phyloP scores from a whole-genome alignment of 2,888 invertebrate species.

The Scotopteryx bipunctaria region DNA sequence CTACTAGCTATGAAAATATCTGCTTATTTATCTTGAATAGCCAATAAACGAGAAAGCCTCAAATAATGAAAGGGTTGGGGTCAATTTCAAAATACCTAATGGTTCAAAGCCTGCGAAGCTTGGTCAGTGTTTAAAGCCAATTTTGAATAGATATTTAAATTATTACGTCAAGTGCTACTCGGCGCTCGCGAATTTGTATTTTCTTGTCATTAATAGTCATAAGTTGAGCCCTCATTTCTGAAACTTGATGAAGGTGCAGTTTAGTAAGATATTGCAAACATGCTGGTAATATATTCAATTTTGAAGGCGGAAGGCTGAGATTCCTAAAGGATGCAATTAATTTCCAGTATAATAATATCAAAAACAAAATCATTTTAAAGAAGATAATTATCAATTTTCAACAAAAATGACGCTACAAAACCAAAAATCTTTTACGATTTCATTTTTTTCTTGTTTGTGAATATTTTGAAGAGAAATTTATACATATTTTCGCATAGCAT shows the following conservation, averaged over 20 bases:
- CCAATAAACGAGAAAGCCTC: conserved; percentile 26
- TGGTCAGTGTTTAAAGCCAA: conserved; percentile 25
- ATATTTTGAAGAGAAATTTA: no score
- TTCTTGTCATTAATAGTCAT: conserved; percentile 29
- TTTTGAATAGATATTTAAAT: conserved; percentile 27
- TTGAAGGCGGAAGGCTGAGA: conserved; percentile 9
- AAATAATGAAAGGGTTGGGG: conserved; percentile 16
- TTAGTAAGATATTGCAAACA: conserved; percentile 22
- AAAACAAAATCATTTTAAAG: neutral
- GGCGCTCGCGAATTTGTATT: conserved; percentile 28
- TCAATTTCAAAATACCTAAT: conserved; percentile 24
- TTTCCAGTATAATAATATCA: no score
- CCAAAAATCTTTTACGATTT: no score
- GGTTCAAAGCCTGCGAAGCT: conserved; percentile 25
- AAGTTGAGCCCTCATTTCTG: conserved; percentile 31
- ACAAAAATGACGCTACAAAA: conserved; percentile 2
- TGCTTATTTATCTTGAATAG: conserved; percentile 12
- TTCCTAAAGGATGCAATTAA: conserved; percentile 5
- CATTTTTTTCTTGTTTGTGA: no score
- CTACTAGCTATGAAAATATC: conserved; percentile 25
- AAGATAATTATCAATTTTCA: conserved; percentile 9
- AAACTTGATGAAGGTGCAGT: conserved; percentile 31
- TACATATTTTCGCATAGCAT: no score
- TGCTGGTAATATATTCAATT: conserved; percentile 16
- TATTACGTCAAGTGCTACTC: conserved; percentile 31